Conservation (phyloP, 1,140 invertebrate genomes). For the Oscheius sp. region DNA sequence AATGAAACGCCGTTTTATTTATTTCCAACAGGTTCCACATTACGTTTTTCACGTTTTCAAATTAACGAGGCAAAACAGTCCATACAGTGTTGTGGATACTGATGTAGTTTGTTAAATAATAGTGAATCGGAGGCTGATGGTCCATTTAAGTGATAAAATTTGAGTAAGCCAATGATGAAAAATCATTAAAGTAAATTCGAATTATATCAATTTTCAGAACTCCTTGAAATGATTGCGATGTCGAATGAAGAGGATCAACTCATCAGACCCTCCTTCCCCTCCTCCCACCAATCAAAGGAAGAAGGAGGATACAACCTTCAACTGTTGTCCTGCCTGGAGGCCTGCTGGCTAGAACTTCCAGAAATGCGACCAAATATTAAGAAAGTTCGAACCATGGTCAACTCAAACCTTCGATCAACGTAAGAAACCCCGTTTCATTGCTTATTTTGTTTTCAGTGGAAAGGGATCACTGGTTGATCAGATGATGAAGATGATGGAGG, state of each 20-base stretch:
- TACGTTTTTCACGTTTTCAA: no score
- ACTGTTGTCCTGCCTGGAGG: conserved; percentile 56
- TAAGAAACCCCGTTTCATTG: conserved; percentile 39
- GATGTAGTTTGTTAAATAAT: no score
- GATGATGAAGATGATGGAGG: conserved; percentile 62
- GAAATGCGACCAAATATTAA: conserved; percentile 61
- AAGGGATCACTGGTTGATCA: conserved; percentile 58
- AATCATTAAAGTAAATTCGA: not conserved
- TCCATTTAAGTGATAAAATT: no score
- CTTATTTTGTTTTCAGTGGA: conserved; percentile 45
- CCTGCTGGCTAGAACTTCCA: conserved; percentile 59
- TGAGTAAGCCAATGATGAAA: no score
- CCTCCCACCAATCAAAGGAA: conserved; percentile 35
- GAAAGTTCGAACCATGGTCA: conserved; percentile 55
- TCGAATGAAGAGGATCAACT: conserved; percentile 59
- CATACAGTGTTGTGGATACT: no score
- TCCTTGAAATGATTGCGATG: conserved; percentile 56
- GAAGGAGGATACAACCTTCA: conserved; percentile 55
- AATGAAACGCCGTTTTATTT: no score
- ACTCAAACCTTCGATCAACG: conserved; percentile 58
- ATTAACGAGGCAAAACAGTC: no score
- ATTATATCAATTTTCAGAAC: conserved; percentile 41
- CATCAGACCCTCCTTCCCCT: conserved; percentile 54
- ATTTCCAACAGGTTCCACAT: no score
- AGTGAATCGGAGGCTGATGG: no score